Conservation (phyloP, 2,888 invertebrate genomes). For the Tachina grossa region DNA sequence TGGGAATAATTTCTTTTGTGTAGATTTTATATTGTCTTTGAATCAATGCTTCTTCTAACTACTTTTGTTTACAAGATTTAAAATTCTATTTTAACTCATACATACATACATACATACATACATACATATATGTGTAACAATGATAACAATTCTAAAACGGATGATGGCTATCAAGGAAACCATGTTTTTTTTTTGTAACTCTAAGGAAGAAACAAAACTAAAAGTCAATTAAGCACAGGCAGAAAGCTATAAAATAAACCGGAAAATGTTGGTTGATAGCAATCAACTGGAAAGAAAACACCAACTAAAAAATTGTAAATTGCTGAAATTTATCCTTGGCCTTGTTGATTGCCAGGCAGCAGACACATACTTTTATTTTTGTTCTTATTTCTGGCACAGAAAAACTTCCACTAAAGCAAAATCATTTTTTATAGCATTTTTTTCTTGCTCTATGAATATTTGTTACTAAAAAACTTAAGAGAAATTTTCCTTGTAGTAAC, state of each 20-base stretch:
- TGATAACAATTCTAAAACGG: conserved; percentile 43
- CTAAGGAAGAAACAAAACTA: not conserved
- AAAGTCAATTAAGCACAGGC: conserved; percentile 46
- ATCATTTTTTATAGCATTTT: not conserved
- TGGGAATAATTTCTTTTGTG: no score
- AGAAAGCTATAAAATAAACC: conserved; percentile 38
- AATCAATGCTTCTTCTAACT: no score
- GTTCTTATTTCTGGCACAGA: conserved; percentile 22
- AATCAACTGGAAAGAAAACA: conserved; percentile 35
- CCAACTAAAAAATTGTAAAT: conserved; percentile 45
- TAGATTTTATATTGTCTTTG: no score
- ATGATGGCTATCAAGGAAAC: conserved; percentile 42
- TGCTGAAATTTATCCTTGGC: conserved; percentile 47
- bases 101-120: no score
- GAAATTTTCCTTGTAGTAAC: not conserved
- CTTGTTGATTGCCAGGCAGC: conserved; percentile 48
- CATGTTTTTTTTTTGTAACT: not conserved
- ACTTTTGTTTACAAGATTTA: not conserved
- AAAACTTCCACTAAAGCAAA: conserved; percentile 11
- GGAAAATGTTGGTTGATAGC: conserved; percentile 60
- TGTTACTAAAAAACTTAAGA: not conserved
- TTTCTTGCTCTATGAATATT: not conserved
- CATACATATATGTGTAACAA: no score
- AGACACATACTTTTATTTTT: conserved; percentile 3
- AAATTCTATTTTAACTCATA: not conserved